Conservation (phyloP, 2,113 vertebrate species). For the Nothobranchius furzeri region DNA sequence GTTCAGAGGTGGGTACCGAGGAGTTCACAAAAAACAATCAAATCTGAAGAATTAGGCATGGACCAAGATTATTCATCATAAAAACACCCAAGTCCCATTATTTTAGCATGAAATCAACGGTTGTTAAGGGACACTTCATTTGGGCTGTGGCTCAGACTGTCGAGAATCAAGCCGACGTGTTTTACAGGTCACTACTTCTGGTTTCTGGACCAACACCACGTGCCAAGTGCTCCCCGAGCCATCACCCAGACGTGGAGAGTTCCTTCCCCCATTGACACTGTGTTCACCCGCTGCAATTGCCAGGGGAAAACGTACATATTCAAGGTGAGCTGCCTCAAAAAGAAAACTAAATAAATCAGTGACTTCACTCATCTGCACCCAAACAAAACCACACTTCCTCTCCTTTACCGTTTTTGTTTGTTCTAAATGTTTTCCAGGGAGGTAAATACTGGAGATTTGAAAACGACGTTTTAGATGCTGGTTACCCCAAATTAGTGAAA, state of each 20-base stretch:
- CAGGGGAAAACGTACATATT: slow-evolving; percentile 94
- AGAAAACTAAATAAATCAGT: not conserved
- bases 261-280: slow-evolving; percentile 91
- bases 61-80: no score
- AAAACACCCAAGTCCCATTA: no score
- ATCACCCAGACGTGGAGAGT: slow-evolving; percentile 91
- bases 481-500: slow-evolving; percentile 84
- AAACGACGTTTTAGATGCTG: slow-evolving; percentile 83
- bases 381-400: no score
- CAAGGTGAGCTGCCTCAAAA: slow-evolving; percentile 79
- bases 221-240: slow-evolving; percentile 75
- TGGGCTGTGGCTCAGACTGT: no score
- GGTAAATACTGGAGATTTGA: slow-evolving; percentile 92
- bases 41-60: no score
- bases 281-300: slow-evolving; percentile 95
- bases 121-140: no score
- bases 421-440: slow-evolving; percentile 73
- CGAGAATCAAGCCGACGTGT: no score
- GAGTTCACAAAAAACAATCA: not conserved
- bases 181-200: slow-evolving; percentile 92
- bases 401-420: not conserved
- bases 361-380: not conserved
- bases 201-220: slow-evolving; percentile 79
- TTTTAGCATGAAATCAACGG: no score
- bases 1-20: slow-evolving; percentile 86